Evolutionary conservation across 2,797 vertebrate species (phyloP).

Genomic region (Streptopelia turtur): DNA sequence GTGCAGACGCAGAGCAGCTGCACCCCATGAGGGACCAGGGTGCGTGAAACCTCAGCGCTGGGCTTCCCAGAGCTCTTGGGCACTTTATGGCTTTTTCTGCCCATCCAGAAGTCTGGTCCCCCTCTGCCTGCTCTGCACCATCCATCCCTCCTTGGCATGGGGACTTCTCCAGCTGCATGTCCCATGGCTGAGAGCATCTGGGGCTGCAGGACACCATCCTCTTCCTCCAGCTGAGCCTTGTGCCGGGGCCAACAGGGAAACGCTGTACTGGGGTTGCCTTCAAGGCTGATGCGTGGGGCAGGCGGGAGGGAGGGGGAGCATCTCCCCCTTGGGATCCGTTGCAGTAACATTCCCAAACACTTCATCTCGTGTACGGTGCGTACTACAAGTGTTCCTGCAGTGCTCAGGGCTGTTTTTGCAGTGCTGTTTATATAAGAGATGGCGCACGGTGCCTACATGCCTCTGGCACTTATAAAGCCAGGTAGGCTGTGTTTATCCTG

Average conservation of each 20-base stretch:
- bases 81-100: background rate
- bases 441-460: background rate
- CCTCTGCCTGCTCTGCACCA: background rate
- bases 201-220: background rate
- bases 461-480: slow-evolving; percentile 8
- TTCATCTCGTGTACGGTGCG: background rate
- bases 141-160: fast-evolving
- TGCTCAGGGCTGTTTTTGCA: background rate
- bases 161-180: background rate
- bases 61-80: fast-evolving
- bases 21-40: fast-evolving
- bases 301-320: background rate
- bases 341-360: slow-evolving; percentile 15
- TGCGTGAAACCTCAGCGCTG: fast-evolving
- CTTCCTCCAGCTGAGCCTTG: fast-evolving
- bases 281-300: background rate
- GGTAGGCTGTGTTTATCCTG: slow-evolving; percentile 50
- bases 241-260: fast-evolving
- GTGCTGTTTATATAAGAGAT: background rate
- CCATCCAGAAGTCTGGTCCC: background rate
- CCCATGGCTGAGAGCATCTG: background rate
- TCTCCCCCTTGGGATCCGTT: background rate
- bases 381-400: background rate
- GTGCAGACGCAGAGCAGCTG: fast-evolving
- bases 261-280: background rate